Conservation (phyloP, 1,140 invertebrate species). For the Drosophila asahinai region DNA sequence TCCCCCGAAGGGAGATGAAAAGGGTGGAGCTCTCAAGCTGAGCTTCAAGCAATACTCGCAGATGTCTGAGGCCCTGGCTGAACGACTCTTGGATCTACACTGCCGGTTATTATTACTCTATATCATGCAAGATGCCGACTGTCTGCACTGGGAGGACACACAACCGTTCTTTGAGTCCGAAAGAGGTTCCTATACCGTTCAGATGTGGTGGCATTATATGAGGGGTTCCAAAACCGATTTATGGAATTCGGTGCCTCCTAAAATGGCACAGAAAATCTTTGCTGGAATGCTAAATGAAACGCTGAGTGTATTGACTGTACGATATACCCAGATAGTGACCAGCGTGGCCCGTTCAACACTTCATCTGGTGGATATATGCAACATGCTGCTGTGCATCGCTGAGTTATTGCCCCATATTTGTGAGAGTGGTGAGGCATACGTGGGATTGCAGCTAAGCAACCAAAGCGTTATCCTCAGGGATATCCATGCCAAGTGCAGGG, state of each 20-base stretch:
- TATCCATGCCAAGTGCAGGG: conserved; percentile 92
- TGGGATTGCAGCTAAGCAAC: conserved; percentile 86
- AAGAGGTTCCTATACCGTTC: conserved; percentile 90
- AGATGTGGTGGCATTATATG: conserved; percentile 95
- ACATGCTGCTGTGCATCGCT: conserved; percentile 90
- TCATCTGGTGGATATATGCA: conserved; percentile 90
- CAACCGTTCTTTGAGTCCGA: conserved; percentile 89
- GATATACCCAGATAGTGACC: conserved; percentile 89
- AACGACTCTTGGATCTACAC: conserved; percentile 91
- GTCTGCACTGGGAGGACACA: conserved; percentile 88
- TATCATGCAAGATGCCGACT: conserved; percentile 91
- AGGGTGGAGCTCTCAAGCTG: conserved; percentile 84
- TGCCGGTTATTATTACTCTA: conserved; percentile 90
- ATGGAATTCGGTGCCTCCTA: conserved; percentile 92
- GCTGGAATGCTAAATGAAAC: conserved; percentile 93
- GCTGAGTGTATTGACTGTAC: conserved; percentile 90
- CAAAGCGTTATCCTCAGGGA: conserved; percentile 89
- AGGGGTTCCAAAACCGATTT: conserved; percentile 91
- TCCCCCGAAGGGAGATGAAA: conserved; percentile 82
- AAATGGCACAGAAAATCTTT: conserved; percentile 92
- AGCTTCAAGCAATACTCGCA: conserved; percentile 91
- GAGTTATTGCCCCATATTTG: conserved; percentile 89
- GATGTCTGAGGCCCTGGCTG: conserved; percentile 92
- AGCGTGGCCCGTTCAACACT: conserved; percentile 87
- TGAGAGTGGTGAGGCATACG: conserved; percentile 86